phyloP scores from a whole-genome alignment of 1,140 invertebrate genomes.

The Nephotettix cincticeps region DNA sequence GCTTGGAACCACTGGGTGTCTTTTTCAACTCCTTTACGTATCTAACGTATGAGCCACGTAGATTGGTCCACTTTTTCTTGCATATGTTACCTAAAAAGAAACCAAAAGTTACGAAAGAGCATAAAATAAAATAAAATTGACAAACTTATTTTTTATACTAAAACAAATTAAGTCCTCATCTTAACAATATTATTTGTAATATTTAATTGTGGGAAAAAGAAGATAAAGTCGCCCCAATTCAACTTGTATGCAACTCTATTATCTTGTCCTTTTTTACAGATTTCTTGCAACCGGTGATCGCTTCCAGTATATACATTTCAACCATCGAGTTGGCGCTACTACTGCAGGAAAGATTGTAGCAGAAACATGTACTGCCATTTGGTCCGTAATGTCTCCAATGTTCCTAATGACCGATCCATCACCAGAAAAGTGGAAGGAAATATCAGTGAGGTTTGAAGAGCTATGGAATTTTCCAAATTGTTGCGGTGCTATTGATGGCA shows the following conservation, averaged over 20 bases:
- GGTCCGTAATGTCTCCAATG: neutral
- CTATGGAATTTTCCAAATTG: constrained; percentile 49
- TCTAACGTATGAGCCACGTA: constrained; percentile 3
- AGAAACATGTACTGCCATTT: constrained; percentile 22
- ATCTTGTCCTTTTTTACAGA: neutral
- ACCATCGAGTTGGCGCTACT: constrained; percentile 4
- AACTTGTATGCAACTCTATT: neutral
- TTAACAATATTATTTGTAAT: neutral
- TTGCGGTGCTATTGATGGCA: constrained; percentile 47
- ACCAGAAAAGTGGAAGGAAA: constrained; percentile 35
- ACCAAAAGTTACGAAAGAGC: neutral
- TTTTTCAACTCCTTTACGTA: neutral
- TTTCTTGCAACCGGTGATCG: neutral
- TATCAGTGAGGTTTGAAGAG: constrained; percentile 40
- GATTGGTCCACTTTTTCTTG: constrained; percentile 25
- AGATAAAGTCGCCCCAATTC: neutral
- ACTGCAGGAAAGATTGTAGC: constrained; percentile 23
- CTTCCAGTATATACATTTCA: constrained; percentile 6
- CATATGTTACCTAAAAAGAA: constrained; percentile 10
- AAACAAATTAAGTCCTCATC: neutral
- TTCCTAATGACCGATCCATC: constrained; percentile 29
- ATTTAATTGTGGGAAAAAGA: neutral
- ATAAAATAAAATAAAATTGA: neutral
- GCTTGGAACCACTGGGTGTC: neutral
- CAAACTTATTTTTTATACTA: neutral